Percentiles rank a stretch among this genome's conserved stretches.
Evolutionary conservation across 2,888 invertebrate genomes (phyloP).

Genomic region (Pollenia griseotomentosa): DNA sequence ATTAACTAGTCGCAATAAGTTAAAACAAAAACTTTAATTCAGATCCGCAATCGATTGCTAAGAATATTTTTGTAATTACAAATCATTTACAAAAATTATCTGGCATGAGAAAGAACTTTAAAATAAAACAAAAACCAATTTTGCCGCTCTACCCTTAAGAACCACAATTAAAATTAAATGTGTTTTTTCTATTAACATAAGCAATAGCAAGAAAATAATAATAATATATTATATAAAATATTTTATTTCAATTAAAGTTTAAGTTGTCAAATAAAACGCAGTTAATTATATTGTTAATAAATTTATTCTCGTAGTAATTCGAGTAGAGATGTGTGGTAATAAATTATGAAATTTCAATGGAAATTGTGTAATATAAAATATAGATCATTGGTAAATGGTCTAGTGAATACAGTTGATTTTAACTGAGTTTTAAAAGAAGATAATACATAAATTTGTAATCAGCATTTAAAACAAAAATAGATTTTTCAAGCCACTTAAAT

Average conservation of each 20-base stretch:
- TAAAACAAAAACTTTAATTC: slow-evolving; percentile 14
- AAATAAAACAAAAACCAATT: slow-evolving; percentile 2
- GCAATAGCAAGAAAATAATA: not conserved
- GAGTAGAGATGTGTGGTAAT: slow-evolving; percentile 29
- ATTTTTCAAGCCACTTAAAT: too few relatives aligned
- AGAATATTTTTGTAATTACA: slow-evolving; percentile 67
- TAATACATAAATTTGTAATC: not conserved
- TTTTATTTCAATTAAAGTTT: slow-evolving; percentile 23
- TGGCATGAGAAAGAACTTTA: not conserved
- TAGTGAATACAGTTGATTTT: not conserved
- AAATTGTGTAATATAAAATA: slow-evolving; percentile 22
- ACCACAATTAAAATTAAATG: not conserved
- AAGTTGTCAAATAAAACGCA: slow-evolving; percentile 1
- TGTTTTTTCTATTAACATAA: not conserved
- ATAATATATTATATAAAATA: not conserved
- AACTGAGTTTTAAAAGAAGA: not conserved
- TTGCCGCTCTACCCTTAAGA: not conserved
- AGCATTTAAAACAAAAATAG: not conserved
- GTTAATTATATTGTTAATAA: slow-evolving; percentile 32
- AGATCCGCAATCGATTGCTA: slow-evolving; percentile 64
- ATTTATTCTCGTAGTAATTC: slow-evolving; percentile 19
- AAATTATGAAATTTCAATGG: slow-evolving; percentile 1
- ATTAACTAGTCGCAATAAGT: slow-evolving; percentile 38
- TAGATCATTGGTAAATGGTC: slow-evolving; percentile 6
- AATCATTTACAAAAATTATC: slow-evolving; percentile 51